A percentile compares a stretch with the other conserved stretches of the same genome.
Conservation (phyloP, 2,888 invertebrate genomes). For the Cantharis flavilabris region DNA sequence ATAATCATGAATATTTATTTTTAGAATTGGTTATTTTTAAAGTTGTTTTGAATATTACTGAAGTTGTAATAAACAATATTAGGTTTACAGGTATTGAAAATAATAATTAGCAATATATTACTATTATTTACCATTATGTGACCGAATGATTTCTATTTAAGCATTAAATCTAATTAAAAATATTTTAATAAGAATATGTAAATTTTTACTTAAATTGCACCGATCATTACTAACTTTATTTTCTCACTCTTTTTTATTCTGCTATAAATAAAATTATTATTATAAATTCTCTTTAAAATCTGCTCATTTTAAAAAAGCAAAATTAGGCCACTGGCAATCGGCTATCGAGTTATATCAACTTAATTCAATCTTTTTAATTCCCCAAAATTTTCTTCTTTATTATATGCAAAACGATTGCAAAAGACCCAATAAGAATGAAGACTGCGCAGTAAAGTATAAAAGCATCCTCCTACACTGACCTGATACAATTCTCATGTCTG, state of each 20-base stretch:
- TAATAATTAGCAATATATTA: not conserved
- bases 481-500: conserved; percentile 43
- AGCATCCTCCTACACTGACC: conserved; percentile 37
- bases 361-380: not conserved
- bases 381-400: not conserved
- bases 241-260: conserved; percentile 8
- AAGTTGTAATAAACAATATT: not conserved
- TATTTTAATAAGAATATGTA: not conserved
- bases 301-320: conserved; percentile 7
- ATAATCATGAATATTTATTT: not conserved
- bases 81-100: not conserved
- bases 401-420: conserved; percentile 9
- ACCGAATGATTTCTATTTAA: not conserved
- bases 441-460: conserved; percentile 20
- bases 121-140: not conserved
- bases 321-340: conserved; percentile 1
- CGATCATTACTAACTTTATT: not conserved
- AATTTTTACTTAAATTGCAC: not conserved
- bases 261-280: conserved; percentile 10
- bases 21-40: not conserved
- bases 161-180: not conserved
- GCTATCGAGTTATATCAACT: not conserved
- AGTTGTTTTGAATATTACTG: not conserved
- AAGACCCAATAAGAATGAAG: conserved; percentile 18
- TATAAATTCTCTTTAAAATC: not conserved